Evolutionary conservation across 2,113 vertebrate genomes (phyloP).

Genomic region (Pagrus major): DNA sequence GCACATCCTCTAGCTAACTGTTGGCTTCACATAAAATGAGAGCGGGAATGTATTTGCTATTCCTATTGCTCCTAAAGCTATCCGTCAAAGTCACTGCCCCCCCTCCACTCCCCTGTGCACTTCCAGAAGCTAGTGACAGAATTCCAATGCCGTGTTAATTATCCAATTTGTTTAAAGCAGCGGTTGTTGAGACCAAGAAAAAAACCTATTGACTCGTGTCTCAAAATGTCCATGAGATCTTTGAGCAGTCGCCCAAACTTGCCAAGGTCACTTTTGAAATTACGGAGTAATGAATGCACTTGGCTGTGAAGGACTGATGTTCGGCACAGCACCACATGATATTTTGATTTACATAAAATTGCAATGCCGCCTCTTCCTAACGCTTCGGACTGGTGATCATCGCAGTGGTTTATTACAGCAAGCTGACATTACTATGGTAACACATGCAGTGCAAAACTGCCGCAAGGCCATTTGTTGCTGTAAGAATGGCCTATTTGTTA

Average conservation of each 20-base stretch:
- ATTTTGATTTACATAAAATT: constrained; percentile 82
- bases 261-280: constrained; percentile 78
- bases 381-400: constrained; percentile 70
- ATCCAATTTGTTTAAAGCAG: constrained; percentile 70
- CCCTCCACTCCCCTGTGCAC: constrained; percentile 45
- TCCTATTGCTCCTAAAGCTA: constrained; percentile 76
- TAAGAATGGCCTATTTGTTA: constrained; percentile 64
- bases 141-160: constrained; percentile 73
- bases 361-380: constrained; percentile 70
- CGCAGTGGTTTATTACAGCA: constrained; percentile 73
- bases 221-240: constrained; percentile 48
- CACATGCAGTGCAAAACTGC: constrained; percentile 62
- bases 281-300: constrained; percentile 62
- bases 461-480: constrained; percentile 68
- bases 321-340: constrained; percentile 61
- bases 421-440: constrained; percentile 73
- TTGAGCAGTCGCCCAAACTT: constrained; percentile 58
- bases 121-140: constrained; percentile 52
- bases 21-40: constrained; percentile 29
- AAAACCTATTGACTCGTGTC: constrained; percentile 36
- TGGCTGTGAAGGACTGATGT: constrained; percentile 72
- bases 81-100: constrained; percentile 70
- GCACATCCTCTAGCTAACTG: constrained; percentile 53
- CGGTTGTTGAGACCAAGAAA: constrained; percentile 43
- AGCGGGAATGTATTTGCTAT: constrained; percentile 54